Conservation (phyloP, 1,140 invertebrate species). For the Drosophila ironensis region DNA sequence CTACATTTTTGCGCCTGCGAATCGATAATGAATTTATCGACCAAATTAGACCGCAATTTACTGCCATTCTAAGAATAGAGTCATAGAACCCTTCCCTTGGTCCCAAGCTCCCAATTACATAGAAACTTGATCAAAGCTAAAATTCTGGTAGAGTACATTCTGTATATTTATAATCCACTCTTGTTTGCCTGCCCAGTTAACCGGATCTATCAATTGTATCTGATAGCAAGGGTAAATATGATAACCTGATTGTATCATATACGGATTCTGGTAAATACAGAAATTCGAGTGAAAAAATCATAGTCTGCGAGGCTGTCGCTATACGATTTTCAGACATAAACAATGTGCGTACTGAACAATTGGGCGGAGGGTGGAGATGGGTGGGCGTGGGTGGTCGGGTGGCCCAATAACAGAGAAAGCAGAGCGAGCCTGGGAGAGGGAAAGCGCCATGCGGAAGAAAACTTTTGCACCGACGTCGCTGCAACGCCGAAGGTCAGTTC, state of each 20-base stretch:
- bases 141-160: too few species aligned
- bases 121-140: too few species aligned
- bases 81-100: neutral
- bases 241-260: too few species aligned
- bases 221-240: too few species aligned
- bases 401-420: neutral
- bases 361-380: too few species aligned
- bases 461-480: conserved; percentile 17
- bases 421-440: conserved; percentile 6
- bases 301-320: too few species aligned
- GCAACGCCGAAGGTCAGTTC: conserved; percentile 56
- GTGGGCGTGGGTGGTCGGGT: neutral
- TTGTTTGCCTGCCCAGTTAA: too few species aligned
- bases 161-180: too few species aligned
- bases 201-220: too few species aligned
- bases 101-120: too few species aligned
- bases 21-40: conserved; percentile 24
- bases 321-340: conserved; percentile 29
- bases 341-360: conserved; percentile 15
- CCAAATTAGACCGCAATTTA: neutral
- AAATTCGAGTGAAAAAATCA: too few species aligned
- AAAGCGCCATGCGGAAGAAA: conserved; percentile 34
- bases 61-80: conserved; percentile 1
- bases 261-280: too few species aligned
- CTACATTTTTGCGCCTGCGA: neutral